These are phyloP conservation scores for Okapia johnstoni DNA, from an alignment of 2,113 vertebrate genomes.

Conservation along the genomic window DNA sequence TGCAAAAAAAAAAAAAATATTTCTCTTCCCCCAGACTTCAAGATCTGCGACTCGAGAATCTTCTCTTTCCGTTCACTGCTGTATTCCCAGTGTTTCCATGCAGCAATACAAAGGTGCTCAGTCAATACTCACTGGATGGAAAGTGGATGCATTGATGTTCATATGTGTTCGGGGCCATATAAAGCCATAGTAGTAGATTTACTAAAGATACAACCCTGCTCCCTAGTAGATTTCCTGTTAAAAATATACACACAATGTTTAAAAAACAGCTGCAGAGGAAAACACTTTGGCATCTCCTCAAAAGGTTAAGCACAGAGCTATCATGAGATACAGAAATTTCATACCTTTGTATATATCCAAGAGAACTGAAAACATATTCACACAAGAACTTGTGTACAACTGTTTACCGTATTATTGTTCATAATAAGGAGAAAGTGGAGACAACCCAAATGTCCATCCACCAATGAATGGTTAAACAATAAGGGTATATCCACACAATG, in stretches of 20 bases:
- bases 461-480: neutral
- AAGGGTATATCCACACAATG: neutral
- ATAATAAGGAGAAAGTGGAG: neutral
- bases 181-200: neutral
- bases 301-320: neutral
- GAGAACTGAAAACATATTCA: neutral
- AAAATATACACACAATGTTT: neutral
- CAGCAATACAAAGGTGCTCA: neutral
- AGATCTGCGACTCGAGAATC: neutral
- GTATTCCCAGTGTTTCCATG: neutral
- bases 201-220: neutral
- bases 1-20: neutral
- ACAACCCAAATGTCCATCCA: neutral
- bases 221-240: neutral
- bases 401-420: neutral
- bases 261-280: neutral
- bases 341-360: neutral
- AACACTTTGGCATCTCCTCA: neutral
- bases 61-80: neutral
- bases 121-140: neutral
- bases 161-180: neutral
- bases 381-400: neutral
- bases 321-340: neutral
- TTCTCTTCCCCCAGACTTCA: neutral
- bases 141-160: neutral